Evolutionary conservation across 2,113 vertebrate genomes (phyloP), one percentile per base, ranked within the genome.

Genomic region (Cyprinodon brontotheroides): DNA sequence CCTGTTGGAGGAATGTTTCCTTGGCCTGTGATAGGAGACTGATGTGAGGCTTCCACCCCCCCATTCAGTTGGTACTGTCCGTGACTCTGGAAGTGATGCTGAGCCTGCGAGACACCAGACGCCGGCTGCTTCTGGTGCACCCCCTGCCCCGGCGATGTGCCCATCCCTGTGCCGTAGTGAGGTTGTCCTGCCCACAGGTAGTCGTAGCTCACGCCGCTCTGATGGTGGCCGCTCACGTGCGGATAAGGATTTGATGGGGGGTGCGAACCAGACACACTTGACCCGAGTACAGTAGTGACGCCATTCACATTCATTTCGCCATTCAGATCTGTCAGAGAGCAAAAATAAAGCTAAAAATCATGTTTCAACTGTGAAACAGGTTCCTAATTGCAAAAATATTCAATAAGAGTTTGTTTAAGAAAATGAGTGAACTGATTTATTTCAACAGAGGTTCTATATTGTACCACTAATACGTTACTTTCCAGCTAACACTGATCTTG

Each of bases 291-390:
- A 97, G 96, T 96, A 96, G 96, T 95, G 94, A 97, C 94, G 93
- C 97, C 97, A 93, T 98, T 98, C 93, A 98, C 96, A 95, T 98
- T 98, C 96, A 96, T 94, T 91, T 96, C 97, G 91, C 97, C 96
- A 87, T 97, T 99, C 92, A 97, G 92, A 95, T 96, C 98, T 99
- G 92, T 6, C 10, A 68, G 39, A 85, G 36, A 83, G 50, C 1
- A 85, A 45, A 43, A 39, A 65, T 48, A 79, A 11, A 45, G 50
- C 50, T 57, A 20, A n/a, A 53, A 57, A 57, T 20, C 15, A 2
- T 3, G 6, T 20, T 53, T 17, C 17, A 53, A 53, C 50, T 20
- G 17, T 6, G n/a, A 57, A 3, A 57, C 50, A 57, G 17, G 50
- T 57, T 57, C 50, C 50, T n/a, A n/a, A 8, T 20, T 17, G 0